These are phyloP conservation scores for Arion vulgaris DNA, from an alignment of 1,140 invertebrate species.

Conservation along the genomic window DNA sequence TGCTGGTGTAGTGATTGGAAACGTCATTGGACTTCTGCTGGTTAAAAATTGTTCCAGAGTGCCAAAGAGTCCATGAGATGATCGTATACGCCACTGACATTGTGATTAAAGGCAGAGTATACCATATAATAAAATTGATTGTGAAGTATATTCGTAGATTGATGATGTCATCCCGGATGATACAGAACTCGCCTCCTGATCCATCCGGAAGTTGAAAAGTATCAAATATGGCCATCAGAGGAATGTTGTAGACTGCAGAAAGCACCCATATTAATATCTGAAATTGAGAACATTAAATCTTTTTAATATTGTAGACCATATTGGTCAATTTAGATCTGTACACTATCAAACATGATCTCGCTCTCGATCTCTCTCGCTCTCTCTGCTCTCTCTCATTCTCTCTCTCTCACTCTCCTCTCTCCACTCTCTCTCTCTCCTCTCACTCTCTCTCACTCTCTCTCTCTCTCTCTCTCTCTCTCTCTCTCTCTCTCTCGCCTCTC, in stretches of 20 bases:
- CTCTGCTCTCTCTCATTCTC: no score
- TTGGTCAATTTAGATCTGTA: no score
- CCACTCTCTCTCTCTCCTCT: no score
- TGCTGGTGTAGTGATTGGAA: neutral
- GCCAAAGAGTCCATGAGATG: conserved; percentile 78
- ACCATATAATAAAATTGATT: conserved; percentile 75
- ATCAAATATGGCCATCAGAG: conserved; percentile 57
- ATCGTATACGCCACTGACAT: conserved; percentile 89
- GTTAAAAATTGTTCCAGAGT: conserved; percentile 10
- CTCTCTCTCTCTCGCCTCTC: no score
- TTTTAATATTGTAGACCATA: no score
- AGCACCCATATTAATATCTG: conserved; percentile 59
- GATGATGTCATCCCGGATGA: conserved; percentile 40
- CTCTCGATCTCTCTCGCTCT: no score
- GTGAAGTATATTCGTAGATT: conserved; percentile 49
- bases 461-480: no score
- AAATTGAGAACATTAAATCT: neutral
- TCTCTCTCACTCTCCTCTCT: no score
- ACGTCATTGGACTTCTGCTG: conserved; percentile 28
- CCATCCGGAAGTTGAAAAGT: conserved; percentile 35
- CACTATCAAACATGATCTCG: neutral
- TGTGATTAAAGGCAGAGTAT: conserved; percentile 84
- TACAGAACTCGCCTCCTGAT: conserved; percentile 41
- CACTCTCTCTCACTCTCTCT: no score
- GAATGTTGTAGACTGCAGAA: conserved; percentile 56